These are phyloP conservation scores for Archivesica marissinica DNA, from an alignment of 1,140 invertebrate genomes.

Conservation along the genomic window DNA sequence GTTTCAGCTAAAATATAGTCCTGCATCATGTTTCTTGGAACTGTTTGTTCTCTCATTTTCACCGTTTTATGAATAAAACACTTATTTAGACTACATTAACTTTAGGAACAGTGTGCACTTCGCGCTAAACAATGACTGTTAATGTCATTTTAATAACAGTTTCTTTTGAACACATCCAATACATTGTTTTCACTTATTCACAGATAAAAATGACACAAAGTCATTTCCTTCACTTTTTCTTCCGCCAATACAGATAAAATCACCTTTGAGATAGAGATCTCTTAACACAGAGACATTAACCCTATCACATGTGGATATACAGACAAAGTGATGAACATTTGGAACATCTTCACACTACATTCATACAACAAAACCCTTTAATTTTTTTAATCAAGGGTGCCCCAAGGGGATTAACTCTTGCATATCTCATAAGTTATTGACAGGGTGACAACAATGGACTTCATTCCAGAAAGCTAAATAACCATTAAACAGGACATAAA, in stretches of 20 bases:
- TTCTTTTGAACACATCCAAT: not conserved
- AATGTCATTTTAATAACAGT: not conserved
- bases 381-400: slow-evolving; percentile 4
- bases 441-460: not conserved
- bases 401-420: not conserved
- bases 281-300: slow-evolving; percentile 8
- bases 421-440: not conserved
- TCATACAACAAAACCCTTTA: not conserved
- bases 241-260: not conserved
- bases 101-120: not conserved
- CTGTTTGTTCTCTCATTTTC: not conserved
- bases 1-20: not conserved
- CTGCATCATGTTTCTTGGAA: not conserved
- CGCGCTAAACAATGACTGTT: not conserved
- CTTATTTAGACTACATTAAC: not conserved
- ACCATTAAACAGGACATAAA: slow-evolving; percentile 19
- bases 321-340: slow-evolving; percentile 29
- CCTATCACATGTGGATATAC: not conserved
- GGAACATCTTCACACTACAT: slow-evolving; percentile 15
- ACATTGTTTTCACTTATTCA: not conserved
- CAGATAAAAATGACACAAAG: slow-evolving; percentile 8
- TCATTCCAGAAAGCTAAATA: slow-evolving; percentile 5
- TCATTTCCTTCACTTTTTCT: not conserved
- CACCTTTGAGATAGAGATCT: slow-evolving; percentile 3
- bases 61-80: not conserved